phyloP scores from a whole-genome alignment of 1,140 invertebrate genomes.

The Archegozetes longisetosus region DNA sequence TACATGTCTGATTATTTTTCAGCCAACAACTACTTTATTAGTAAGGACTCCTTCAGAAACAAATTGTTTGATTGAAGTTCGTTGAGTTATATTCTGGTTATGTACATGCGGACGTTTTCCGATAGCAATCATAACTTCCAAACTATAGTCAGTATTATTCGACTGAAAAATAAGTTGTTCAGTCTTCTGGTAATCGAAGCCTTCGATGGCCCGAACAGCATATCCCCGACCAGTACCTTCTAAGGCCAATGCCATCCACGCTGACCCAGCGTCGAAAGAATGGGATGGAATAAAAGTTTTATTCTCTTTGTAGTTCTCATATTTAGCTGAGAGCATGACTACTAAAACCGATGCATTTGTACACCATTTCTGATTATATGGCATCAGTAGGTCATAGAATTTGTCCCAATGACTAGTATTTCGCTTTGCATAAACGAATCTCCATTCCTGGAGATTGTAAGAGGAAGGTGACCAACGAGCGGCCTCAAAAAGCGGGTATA shows the following conservation, averaged over 20 bases:
- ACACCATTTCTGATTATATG: background rate
- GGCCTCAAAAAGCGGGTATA: background rate
- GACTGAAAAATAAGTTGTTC: background rate
- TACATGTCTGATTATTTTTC: too few relatives aligned
- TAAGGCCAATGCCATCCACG: constrained; percentile 10
- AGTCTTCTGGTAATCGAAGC: constrained; percentile 1
- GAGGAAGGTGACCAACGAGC: background rate
- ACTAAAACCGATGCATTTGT: background rate
- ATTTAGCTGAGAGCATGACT: background rate
- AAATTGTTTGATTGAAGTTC: constrained; percentile 9
- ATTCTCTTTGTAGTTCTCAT: background rate
- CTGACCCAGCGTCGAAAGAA: constrained; percentile 5
- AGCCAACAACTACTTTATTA: too few relatives aligned
- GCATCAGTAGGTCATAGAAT: background rate
- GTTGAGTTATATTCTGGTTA: background rate
- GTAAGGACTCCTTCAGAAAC: constrained; percentile 7
- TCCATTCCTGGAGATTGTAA: background rate
- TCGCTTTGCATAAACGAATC: background rate
- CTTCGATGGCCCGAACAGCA: constrained; percentile 4
- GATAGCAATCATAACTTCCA: constrained; percentile 10
- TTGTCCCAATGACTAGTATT: background rate
- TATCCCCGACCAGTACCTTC: constrained; percentile 8
- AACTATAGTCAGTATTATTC: background rate
- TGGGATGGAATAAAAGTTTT: background rate
- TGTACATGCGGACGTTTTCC: too few relatives aligned